Percentiles rank a stretch among this genome's conserved stretches.
Conservation (phyloP, 2,888 invertebrate genomes). For the Acholoe squamosa region DNA sequence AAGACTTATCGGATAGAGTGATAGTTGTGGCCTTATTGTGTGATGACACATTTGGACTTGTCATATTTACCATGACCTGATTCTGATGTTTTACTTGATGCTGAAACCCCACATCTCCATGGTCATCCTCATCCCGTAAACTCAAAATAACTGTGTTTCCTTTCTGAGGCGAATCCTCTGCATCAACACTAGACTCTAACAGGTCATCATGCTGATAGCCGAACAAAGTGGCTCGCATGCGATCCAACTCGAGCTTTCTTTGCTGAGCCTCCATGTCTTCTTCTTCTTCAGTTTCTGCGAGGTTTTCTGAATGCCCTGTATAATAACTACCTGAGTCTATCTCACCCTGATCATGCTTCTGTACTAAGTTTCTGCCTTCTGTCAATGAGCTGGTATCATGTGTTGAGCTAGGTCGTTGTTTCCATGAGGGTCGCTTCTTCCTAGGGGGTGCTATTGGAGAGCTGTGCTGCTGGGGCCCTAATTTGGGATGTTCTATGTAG, state of each 20-base stretch:
- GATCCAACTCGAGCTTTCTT: constrained; percentile 47
- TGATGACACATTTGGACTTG: background rate
- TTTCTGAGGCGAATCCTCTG: background rate
- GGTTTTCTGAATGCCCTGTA: background rate
- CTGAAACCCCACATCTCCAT: background rate
- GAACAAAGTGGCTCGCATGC: constrained; percentile 47
- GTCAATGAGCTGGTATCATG: too few species aligned
- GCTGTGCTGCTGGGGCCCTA: background rate
- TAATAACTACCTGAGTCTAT: background rate
- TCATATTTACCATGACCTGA: constrained; percentile 1
- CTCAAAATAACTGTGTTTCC: background rate
- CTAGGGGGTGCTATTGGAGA: constrained; percentile 49
- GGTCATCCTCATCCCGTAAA: constrained; percentile 26
- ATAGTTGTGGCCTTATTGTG: background rate
- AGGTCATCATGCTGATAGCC: constrained; percentile 26
- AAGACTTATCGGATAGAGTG: background rate
- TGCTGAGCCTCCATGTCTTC: constrained; percentile 56
- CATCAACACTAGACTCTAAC: background rate
- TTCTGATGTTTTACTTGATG: constrained; percentile 12
- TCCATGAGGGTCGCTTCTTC: constrained; percentile 5
- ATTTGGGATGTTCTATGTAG: constrained; percentile 17
- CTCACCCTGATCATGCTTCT: background rate
- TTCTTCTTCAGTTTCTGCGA: background rate
- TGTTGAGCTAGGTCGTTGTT: background rate
- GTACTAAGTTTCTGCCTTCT: background rate